Conservation (phyloP, 2,113 vertebrate species). For the Carassius carassius region DNA sequence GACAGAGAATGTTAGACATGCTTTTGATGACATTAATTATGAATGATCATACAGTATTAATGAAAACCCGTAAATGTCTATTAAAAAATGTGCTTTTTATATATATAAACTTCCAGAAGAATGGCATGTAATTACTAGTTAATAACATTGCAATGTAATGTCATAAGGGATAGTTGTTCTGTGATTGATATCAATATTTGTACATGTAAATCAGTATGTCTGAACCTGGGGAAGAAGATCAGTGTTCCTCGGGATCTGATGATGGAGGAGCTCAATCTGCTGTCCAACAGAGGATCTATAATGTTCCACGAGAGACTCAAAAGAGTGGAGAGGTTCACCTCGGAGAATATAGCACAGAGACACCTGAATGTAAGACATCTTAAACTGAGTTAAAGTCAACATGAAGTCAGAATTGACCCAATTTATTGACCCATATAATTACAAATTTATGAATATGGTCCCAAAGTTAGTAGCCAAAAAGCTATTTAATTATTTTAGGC, state of each 20-base stretch:
- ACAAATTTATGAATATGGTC: neutral
- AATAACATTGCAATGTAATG: neutral
- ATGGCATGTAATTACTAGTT: neutral
- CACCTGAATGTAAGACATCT: slow-evolving; percentile 70
- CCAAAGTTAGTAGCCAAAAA: neutral
- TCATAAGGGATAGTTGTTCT: neutral
- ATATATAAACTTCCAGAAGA: neutral
- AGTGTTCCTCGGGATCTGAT: slow-evolving; percentile 87
- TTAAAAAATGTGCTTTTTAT: neutral
- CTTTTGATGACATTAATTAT: neutral
- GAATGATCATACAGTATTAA: neutral
- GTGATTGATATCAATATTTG: slow-evolving; percentile 1
- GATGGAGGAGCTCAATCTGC: slow-evolving; percentile 90
- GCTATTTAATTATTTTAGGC: neutral
- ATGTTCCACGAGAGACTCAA: slow-evolving; percentile 93
- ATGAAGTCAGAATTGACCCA: neutral
- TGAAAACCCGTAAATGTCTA: neutral
- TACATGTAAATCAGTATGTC: slow-evolving; percentile 51
- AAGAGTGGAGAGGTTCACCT: slow-evolving; percentile 83
- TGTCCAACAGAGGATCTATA: slow-evolving; percentile 85
- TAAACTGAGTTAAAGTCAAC: neutral
- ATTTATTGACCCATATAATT: neutral
- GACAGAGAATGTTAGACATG: neutral
- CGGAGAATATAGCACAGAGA: slow-evolving; percentile 72
- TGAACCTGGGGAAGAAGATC: slow-evolving; percentile 94